These are phyloP conservation scores for Spicauda simplicius DNA, from an alignment of 2,888 invertebrate genomes.

Conservation along the genomic window DNA sequence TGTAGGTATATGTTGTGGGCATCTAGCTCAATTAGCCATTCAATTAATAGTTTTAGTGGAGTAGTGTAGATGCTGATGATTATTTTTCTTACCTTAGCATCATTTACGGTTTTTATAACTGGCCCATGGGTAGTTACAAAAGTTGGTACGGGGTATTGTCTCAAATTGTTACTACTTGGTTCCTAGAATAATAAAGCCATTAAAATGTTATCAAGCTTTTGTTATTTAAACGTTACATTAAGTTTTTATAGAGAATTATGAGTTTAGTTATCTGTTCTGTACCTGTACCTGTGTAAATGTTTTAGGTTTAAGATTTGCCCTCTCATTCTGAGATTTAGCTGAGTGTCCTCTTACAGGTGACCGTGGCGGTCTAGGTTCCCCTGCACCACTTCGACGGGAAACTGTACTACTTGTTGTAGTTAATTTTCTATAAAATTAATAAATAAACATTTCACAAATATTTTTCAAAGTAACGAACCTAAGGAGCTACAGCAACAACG, in stretches of 20 bases:
- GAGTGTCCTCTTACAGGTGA: constrained; percentile 44
- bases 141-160: constrained; percentile 51
- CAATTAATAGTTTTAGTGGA: too few species aligned
- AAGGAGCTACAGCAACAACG: too few species aligned
- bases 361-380: constrained; percentile 54
- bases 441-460: too few species aligned
- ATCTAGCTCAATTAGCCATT: too few species aligned
- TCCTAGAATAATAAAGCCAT: constrained; percentile 46
- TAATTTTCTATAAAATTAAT: constrained; percentile 37
- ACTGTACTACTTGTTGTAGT: constrained; percentile 46
- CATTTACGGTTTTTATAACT: constrained; percentile 63
- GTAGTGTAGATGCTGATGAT: too few species aligned
- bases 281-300: too few species aligned
- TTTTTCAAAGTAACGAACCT: too few species aligned
- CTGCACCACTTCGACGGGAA: constrained; percentile 58
- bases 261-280: too few species aligned
- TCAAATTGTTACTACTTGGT: constrained; percentile 43
- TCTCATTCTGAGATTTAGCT: constrained; percentile 43
- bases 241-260: too few species aligned
- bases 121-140: constrained; percentile 64
- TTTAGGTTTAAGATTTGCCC: constrained; percentile 15
- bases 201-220: too few species aligned
- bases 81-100: constrained; percentile 58
- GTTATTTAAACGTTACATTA: too few species aligned
- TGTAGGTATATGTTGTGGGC: too few species aligned